Conservation (phyloP, 1,140 invertebrate genomes). For the Cotesia chilonis region DNA sequence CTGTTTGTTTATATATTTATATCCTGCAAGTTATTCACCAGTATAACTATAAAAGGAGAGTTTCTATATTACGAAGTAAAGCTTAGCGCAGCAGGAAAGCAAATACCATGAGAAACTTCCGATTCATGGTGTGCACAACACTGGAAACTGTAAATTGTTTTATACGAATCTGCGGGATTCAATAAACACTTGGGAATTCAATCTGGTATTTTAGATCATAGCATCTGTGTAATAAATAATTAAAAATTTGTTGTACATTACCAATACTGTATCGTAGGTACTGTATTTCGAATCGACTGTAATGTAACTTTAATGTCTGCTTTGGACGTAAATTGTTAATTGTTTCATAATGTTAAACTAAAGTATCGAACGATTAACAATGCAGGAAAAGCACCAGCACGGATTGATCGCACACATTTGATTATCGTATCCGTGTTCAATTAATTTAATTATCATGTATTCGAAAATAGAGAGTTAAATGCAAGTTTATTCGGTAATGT, state of each 20-base stretch:
- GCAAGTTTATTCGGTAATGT: too few species aligned
- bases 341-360: not conserved
- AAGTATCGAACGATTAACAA: not conserved
- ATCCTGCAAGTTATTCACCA: too few species aligned
- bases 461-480: too few species aligned
- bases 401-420: not conserved
- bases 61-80: too few species aligned
- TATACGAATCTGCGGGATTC: not conserved
- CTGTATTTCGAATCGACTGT: too few species aligned
- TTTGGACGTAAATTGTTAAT: not conserved
- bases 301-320: too few species aligned
- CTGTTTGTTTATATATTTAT: not conserved
- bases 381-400: not conserved
- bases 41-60: too few species aligned
- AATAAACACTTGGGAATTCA: slow-evolving; percentile 1
- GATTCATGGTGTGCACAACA: not conserved
- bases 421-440: too few species aligned
- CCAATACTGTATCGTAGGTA: too few species aligned
- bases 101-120: slow-evolving; percentile 13
- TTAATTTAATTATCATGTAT: too few species aligned
- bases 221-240: too few species aligned
- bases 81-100: slow-evolving; percentile 4
- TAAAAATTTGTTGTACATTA: too few species aligned
- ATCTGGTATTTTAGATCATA: not conserved
- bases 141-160: slow-evolving; percentile 19